Base-by-base conservation (phyloP, 2,888 invertebrate species). In the Cantharis lateralis region DNA sequence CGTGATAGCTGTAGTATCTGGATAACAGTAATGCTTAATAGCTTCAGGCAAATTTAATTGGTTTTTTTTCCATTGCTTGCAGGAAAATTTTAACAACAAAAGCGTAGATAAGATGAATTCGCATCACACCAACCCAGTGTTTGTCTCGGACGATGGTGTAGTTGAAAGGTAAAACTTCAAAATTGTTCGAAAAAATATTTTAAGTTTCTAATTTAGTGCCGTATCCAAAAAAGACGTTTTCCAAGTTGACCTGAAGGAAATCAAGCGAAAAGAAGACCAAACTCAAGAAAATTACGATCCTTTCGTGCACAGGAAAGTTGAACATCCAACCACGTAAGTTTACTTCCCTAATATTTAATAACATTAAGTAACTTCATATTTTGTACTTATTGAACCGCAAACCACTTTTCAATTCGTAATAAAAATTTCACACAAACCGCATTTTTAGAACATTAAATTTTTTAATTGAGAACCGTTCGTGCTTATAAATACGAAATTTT, bases 301-400 rank as follows among this genome's bases (percentile, higher is more conserved):
- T 0, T 93, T 93, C 83, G 89, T 91, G 73, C 91, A 93, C 85
- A 89, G 93, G 82, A 90, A 90, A 1, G 93, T 94, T 20, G 91
- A 91, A 64, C 93, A 93, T 86, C 94, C 94, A 1, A 94, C 94
- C 24, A 93, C 93, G 94, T 94, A 87, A 93, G 94, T 91, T 74
- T 16, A 68, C 11, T 62, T 24, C 24, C 24, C 24, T 24, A 24
- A 24, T 24, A 24, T 24, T 24, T 28, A 9, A 4, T 32, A 70
- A 10, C 15, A 78, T 77, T 74, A n/a, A 71, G 71, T 77, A 71
- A 76, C 74, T 71, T 68, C 68, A 15, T 15, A 28, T 13, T 62
- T 71, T 71, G 15, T 11, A 32, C 5, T 32, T 32, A 62, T 71
- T 24, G 15, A 20, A 18, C 20, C 64, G 15, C 13, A 18, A 18